phyloP scores from a whole-genome alignment of 2,113 vertebrate genomes.

The Asarcornis scutulata region DNA sequence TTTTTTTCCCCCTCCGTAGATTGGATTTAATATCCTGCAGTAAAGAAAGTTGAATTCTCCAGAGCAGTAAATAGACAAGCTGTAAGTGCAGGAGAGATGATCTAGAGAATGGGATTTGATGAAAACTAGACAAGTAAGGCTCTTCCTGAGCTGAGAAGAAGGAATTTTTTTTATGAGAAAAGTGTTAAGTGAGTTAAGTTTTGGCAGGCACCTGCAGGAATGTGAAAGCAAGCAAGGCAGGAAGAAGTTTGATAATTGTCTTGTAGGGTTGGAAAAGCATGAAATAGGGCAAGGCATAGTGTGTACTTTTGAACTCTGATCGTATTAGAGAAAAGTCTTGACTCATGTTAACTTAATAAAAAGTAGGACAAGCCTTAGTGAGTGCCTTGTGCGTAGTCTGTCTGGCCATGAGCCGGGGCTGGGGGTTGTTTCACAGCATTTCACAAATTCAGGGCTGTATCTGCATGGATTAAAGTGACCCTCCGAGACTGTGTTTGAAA shows the following conservation, averaged over 20 bases:
- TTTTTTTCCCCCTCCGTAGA: background rate
- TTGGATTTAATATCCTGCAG: background rate
- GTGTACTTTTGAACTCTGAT: background rate
- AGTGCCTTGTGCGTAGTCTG: background rate
- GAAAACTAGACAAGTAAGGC: background rate
- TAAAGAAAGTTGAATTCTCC: background rate
- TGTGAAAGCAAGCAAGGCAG: background rate
- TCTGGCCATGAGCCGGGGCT: fast-evolving
- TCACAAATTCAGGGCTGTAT: background rate
- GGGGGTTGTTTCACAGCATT: background rate
- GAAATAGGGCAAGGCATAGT: background rate
- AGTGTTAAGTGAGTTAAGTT: background rate
- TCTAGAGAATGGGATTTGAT: background rate
- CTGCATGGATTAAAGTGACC: background rate
- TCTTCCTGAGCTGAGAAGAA: background rate
- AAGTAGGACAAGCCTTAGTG: background rate
- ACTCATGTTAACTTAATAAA: fast-evolving
- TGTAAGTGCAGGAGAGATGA: background rate
- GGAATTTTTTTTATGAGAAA: background rate
- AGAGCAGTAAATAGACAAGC: background rate
- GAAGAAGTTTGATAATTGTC: background rate
- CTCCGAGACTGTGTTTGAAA: background rate
- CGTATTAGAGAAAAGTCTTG: background rate
- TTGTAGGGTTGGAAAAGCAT: background rate
- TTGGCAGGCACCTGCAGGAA: background rate